These are phyloP conservation scores for Xiphias gladius DNA, from an alignment of 2,113 vertebrate genomes.

Conservation along the genomic window DNA sequence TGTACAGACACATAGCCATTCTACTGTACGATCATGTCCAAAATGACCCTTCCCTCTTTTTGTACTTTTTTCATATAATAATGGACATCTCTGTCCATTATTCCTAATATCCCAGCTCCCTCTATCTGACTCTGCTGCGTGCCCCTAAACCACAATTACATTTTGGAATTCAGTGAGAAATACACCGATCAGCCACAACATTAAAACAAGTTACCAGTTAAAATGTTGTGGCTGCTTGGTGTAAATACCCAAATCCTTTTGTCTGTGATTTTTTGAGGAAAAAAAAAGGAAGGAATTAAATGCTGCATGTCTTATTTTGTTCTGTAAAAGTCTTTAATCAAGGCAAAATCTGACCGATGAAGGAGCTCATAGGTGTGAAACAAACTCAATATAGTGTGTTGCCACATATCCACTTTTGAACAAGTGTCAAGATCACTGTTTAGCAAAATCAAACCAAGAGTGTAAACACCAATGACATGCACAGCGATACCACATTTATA, in stretches of 20 bases:
- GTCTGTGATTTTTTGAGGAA: background rate
- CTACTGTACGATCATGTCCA: background rate
- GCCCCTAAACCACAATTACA: background rate
- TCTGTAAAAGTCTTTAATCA: background rate
- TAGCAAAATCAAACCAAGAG: conserved; percentile 38
- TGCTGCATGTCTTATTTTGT: background rate
- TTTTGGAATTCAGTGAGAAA: background rate
- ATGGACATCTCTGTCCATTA: background rate
- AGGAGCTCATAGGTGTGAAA: background rate
- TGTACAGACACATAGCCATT: background rate
- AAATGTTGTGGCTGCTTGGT: too few species aligned
- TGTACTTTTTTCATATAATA: background rate
- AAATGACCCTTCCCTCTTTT: background rate
- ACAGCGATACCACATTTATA: background rate
- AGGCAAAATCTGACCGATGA: background rate
- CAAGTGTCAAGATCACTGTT: background rate
- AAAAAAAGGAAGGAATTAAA: background rate
- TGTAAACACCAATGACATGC: conserved; percentile 1
- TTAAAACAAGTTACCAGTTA: too few species aligned
- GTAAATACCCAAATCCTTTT: background rate
- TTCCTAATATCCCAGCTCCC: background rate
- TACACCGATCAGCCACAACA: background rate
- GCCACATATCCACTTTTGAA: conserved; percentile 3
- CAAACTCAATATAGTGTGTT: background rate
- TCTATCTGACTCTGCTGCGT: background rate